Base-by-base conservation (phyloP, 2,113 vertebrate genomes). In the Perccottus glenii region DNA sequence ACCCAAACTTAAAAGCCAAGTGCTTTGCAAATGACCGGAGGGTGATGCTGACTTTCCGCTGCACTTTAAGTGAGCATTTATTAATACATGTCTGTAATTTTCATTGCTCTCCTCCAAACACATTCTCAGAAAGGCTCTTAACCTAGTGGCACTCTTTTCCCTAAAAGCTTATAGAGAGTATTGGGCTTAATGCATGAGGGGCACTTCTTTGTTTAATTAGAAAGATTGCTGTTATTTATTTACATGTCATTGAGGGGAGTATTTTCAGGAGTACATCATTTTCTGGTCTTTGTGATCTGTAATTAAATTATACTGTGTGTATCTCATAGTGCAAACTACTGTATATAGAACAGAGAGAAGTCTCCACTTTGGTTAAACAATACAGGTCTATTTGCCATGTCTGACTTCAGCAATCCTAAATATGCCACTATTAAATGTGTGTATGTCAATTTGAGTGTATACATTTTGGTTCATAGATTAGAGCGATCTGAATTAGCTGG, bases 21-120 rank as follows among this genome's bases (percentile, higher is more conserved):
- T 82, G 67, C 49, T 82, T 81, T 72, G 52, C 73, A 87, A 86
- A 90, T 48, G 70, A 80, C 88, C 84, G 16, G 9, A 73, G 80
- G 85, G 80, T 70, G 49, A 62, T 60, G 70, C 64, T 75, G 75
- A 83, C 75, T 88, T 84, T 85, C 82, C 76, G 65, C 77, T 78
- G 60, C 70, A 60, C 85, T 86, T 81, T 70, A 88, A 82, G 65
- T 76, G 67, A 73, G 59, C 71, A 72, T 84, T 89, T 86, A 82
- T 78, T 87, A 85, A 74, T 83, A 74, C 76, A 70, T 82, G 75
- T 79, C 59, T 63, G 62, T 79, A 60, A 86, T 85, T 75, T 27
- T 27, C 19, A 27, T 74, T 59, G 65, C 75, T 68, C 9, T 73
- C 86, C 82, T 76, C 70, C 75, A 81, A 87, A 78, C 51, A 76